Percentiles rank a stretch among this genome's conserved stretches.
phyloP scores from a whole-genome alignment of 2,888 invertebrate genomes.

The Seira ritae region DNA sequence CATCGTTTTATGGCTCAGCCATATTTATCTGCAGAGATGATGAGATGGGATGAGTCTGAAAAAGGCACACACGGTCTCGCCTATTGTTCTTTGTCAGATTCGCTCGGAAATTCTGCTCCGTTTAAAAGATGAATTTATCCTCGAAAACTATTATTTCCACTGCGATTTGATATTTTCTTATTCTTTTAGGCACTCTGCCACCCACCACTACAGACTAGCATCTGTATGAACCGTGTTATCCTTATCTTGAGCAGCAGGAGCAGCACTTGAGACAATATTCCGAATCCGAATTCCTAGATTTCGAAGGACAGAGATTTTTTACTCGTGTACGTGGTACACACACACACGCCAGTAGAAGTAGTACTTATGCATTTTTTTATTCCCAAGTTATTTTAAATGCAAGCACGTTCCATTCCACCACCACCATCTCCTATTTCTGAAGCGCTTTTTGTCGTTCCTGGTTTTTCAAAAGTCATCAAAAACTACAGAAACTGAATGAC shows the following conservation, averaged over 20 bases:
- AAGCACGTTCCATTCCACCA: constrained; percentile 31
- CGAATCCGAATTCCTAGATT: constrained; percentile 57
- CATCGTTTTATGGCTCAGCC: background rate
- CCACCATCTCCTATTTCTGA: background rate
- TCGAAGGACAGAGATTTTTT: constrained; percentile 48
- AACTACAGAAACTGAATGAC: background rate
- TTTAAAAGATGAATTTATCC: too few species aligned
- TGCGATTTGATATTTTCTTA: background rate
- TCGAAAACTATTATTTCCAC: background rate
- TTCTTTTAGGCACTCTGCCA: constrained; percentile 17
- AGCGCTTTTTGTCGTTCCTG: background rate
- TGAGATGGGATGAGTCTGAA: too few species aligned
- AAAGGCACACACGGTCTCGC: too few species aligned
- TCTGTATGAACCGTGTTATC: constrained; percentile 1
- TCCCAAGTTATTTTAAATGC: background rate
- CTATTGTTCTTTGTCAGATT: too few species aligned
- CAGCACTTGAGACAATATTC: constrained; percentile 51
- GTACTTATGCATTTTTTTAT: background rate
- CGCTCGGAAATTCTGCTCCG: too few species aligned
- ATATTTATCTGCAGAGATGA: background rate
- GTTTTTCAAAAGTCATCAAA: background rate
- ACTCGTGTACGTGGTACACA: constrained; percentile 3
- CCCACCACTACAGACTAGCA: too few species aligned
- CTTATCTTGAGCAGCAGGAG: constrained; percentile 19
- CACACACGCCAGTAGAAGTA: background rate